phyloP scores from a whole-genome alignment of 2,113 vertebrate genomes.

The Corythoichthys haematopterus region DNA sequence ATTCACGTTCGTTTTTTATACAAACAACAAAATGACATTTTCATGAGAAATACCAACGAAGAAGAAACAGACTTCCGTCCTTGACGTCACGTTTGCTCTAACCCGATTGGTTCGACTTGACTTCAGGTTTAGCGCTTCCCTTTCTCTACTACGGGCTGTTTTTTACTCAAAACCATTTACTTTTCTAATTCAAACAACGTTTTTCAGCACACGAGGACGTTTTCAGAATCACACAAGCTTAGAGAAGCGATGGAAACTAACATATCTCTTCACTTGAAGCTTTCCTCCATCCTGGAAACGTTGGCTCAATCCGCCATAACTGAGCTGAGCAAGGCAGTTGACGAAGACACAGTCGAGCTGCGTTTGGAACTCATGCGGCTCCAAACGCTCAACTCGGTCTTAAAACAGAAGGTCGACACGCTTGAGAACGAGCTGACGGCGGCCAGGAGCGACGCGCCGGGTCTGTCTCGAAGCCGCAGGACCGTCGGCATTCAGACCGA shows the following conservation, averaged over 20 bases:
- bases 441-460: slow-evolving; percentile 24
- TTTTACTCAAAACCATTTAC: background rate
- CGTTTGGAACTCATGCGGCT: slow-evolving; percentile 52
- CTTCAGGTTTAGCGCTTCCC: background rate
- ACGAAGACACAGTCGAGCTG: slow-evolving; percentile 53
- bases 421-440: slow-evolving; percentile 50
- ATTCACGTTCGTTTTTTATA: too few species aligned
- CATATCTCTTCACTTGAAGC: slow-evolving; percentile 50
- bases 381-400: slow-evolving; percentile 42
- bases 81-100: background rate
- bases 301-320: slow-evolving; percentile 54
- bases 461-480: slow-evolving; percentile 27
- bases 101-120: background rate
- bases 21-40: too few species aligned
- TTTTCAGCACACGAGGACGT: background rate
- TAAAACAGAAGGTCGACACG: slow-evolving; percentile 50
- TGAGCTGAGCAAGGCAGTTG: slow-evolving; percentile 61
- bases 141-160: background rate
- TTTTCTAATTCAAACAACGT: background rate
- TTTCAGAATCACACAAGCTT: background rate
- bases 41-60: background rate
- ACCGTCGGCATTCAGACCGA: slow-evolving; percentile 55
- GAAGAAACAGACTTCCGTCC: background rate
- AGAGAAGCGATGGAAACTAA: slow-evolving; percentile 34
- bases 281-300: slow-evolving; percentile 64